Evolutionary conservation across 2,888 invertebrate species (phyloP), one percentile per base, ranked within the genome.

Genomic region (Escarpia spicata): DNA sequence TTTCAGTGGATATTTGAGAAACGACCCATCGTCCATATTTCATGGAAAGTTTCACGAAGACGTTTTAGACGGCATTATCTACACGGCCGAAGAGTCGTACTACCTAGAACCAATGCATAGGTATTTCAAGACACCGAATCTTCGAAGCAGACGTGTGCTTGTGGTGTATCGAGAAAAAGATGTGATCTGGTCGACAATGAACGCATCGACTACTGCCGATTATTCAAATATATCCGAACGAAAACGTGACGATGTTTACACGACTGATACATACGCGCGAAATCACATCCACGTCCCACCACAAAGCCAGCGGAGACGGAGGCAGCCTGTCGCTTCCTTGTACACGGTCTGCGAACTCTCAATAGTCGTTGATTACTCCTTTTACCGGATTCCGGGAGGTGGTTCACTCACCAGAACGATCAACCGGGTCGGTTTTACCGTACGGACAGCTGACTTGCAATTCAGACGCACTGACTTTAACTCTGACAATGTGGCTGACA

Each of bases 311-410:
- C 75, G 75, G 19, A 75, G 75, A 75, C 75, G 75, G n/a, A 75
- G 75, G 3, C 6, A n/a, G 75, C 75, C 19, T 19, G 4, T 75
- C 6, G 75, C 19, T 26, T 26, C 19, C 3, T 6, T 26, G 75
- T 75, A 75, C 75, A 75, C 26, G 19, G 75, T 75, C 19, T 75
- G 75, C 19, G 75, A 75, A 75, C 75, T 75, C 26, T 15, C 75
- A 75, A 6, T 75, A 75, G 75, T 75, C 45, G 91, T 45, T 37
- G 91, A 91, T n/a, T n/a, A 91, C n/a, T 91, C 91, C 19, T 91
- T 91, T n/a, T 91, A 91, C 58, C 31, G 52, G 19, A 2, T 4
- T 6, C n/a, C 91, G 15, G 44, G 91, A 3, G 52, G 91, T 44
- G 52, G 37, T 45, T 44, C 44, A 15, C 10, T 91, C 58, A 15